Conservation (phyloP, 1,140 invertebrate genomes). For the Meloidogyne exigua region DNA sequence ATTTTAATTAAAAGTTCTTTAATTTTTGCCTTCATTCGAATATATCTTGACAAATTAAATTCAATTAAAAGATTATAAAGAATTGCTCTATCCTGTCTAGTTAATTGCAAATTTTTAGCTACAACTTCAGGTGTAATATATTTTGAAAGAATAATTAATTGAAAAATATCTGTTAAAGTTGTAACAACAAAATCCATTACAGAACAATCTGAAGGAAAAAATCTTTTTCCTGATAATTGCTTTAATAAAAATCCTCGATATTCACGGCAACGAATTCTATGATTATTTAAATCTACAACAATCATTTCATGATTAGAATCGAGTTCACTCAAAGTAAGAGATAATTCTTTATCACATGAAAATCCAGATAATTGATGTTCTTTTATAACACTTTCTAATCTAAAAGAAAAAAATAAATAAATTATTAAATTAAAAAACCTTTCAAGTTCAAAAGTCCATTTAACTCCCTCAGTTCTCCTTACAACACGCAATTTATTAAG, state of each 20-base stretch:
- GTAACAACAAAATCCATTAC: slow-evolving; percentile 26
- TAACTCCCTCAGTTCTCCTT: slow-evolving; percentile 24
- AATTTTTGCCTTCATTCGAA: slow-evolving; percentile 18
- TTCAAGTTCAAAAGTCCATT: slow-evolving; percentile 29
- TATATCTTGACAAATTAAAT: slow-evolving; percentile 41
- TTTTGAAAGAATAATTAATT: slow-evolving; percentile 30
- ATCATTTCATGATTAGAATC: slow-evolving; percentile 11
- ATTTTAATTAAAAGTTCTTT: neutral
- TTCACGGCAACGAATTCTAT: slow-evolving; percentile 29
- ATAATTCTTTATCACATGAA: slow-evolving; percentile 25
- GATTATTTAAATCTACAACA: slow-evolving; percentile 42
- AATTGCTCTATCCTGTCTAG: slow-evolving; percentile 37
- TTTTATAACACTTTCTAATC: neutral
- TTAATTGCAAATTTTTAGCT: slow-evolving; percentile 30
- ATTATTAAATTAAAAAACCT: neutral
- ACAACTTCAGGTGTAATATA: slow-evolving; percentile 30
- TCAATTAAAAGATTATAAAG: slow-evolving; percentile 37
- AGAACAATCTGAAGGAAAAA: slow-evolving; percentile 39
- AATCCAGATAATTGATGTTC: slow-evolving; percentile 37
- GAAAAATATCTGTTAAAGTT: slow-evolving; percentile 35
- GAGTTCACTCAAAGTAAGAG: slow-evolving; percentile 3
- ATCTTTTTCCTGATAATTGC: slow-evolving; percentile 9
- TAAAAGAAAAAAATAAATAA: neutral
- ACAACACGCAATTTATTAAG: slow-evolving; percentile 40
- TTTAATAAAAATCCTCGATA: slow-evolving; percentile 37